Base-by-base conservation (phyloP, 2,888 invertebrate genomes). In the Dryadula phaetusa region DNA sequence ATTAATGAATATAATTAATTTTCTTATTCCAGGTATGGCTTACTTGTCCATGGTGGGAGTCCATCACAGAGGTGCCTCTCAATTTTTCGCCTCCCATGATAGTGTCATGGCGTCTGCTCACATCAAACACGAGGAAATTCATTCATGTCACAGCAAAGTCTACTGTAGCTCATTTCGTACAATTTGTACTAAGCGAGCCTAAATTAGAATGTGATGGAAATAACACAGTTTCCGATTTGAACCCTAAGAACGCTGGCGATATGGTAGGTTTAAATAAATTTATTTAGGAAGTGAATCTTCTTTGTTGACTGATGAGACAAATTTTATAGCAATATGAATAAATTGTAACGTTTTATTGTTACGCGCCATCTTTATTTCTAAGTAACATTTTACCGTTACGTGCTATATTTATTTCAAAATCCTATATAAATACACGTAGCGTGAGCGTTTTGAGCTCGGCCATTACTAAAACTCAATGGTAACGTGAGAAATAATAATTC, bases 1-100 rank as follows among this genome's bases (percentile, higher is more conserved):
- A n/a, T n/a, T n/a, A n/a, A n/a, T n/a, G n/a, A n/a, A n/a, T n/a
- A n/a, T n/a, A 25, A 49, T 49, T 16, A 49, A 49, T 49, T 0
- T 25, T 25, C 22, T 49, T 20, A 16, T 73, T 70, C 3, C 75
- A 94, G 94, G 91, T 97, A n/a, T 95, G 95, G 81, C 92, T 98
- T 52, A 94, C 94, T 69, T 96, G 96, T 81, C 97, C 97, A 0
- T 98, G 97, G 96, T 94, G 94, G 76, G 93, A 94, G 2, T 94
- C 95, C 69, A 95, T 96, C 34, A 93, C 94, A n/a, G 94, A 95
- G 71, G 95, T 97, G 52, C 94, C 95, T 1, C 90, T 98, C 5
- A 95, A 96, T 79, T 98, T 98, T 88, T 94, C 95, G 8, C 96
- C 98, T 0, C 98, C 98, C 0, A 94, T 99, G 83, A 94, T 95